Evolutionary conservation across 2,888 invertebrate species (phyloP), one percentile per base, ranked within the genome.

Genomic region (Drosophila fungiperda): DNA sequence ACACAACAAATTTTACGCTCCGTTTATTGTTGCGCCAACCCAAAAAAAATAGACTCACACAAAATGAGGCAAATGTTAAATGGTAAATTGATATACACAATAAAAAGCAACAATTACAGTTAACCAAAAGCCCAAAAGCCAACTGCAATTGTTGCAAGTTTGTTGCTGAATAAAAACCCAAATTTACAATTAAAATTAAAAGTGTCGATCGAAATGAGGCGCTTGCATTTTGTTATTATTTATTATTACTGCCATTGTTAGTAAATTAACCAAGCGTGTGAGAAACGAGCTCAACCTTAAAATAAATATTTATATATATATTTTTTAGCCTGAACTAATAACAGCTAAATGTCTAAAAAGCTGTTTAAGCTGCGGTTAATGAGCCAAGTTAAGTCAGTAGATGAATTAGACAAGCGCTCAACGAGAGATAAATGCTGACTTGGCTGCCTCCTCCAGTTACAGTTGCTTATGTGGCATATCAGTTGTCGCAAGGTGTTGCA

Each of bases 341-440:
- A 78, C 86, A 88, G 61, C 87, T 38, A 82, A 69, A 74, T 65
- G 78, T 69, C 75, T 73, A 85, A 76, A 76, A 77, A 77, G 77
- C 77, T 81, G 90, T 85, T 87, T 89, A 87, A 87, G 65, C 90
- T 89, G 87, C 83, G 87, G 87, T 87, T 88, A 87, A 89, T 87
- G 90, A 83, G 86, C 76, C 78, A 69, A 81, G 87, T 75, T 78
- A 70, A 67, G 70, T 49, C 68, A 54, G 48, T 29, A 48, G 48
- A 52, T 17, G 35, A 20, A 42, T n/a, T 40, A 49, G 36, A 67
- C 23, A 29, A 29, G 11, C 1, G 23, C 32, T 2, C 20, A 15
- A 23, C 15, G 7, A 9, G 17, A 36, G 45, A 33, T 33, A 33
- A 20, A 35, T 15, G 53, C 20, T 15, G 45, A 23, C 26, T 26